A percentile compares a stretch with the other conserved stretches of the same genome.
Conservation (phyloP, 2,797 vertebrate species). For the Toxotes lorentzi region DNA sequence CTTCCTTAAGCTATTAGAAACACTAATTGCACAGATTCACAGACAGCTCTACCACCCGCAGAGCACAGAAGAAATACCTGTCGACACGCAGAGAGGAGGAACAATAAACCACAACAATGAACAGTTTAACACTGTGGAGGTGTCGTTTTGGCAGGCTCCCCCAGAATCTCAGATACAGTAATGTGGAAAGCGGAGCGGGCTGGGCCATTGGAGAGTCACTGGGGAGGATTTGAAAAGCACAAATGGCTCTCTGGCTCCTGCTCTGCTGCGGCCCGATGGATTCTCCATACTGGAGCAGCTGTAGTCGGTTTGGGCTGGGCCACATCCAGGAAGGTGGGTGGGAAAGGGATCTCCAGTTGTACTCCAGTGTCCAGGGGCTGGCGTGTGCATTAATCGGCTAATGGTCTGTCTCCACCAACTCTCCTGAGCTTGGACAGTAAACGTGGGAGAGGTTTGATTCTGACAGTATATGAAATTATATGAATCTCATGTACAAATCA, state of each 20-base stretch:
- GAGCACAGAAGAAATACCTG: constrained; percentile 54
- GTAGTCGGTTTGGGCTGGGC: constrained; percentile 73
- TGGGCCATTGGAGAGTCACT: constrained; percentile 50
- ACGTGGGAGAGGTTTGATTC: constrained; percentile 62
- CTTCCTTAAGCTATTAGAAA: constrained; percentile 56
- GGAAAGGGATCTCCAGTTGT: constrained; percentile 72
- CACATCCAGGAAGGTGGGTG: constrained; percentile 80
- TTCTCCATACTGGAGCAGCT: constrained; percentile 83
- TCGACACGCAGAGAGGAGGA: constrained; percentile 29
- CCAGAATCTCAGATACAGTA: constrained; percentile 57
- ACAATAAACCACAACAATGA: constrained; percentile 57
- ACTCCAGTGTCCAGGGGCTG: constrained; percentile 14
- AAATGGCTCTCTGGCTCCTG: constrained; percentile 74
- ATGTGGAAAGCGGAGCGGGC: constrained; percentile 63
- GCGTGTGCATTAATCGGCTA: constrained; percentile 51
- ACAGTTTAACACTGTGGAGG: constrained; percentile 51
- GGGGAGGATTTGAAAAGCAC: constrained; percentile 68
- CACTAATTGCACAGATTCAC: constrained; percentile 61
- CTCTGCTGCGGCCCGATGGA: constrained; percentile 73
- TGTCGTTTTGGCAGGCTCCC: constrained; percentile 63
- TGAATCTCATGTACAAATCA: constrained; percentile 21
- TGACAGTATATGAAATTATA: constrained; percentile 35
- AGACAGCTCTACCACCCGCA: constrained; percentile 63
- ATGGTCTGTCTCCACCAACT: constrained; percentile 46
- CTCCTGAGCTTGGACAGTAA: constrained; percentile 51